phyloP scores from a whole-genome alignment of 2,888 invertebrate species.

The Cerceris ruficornis region DNA sequence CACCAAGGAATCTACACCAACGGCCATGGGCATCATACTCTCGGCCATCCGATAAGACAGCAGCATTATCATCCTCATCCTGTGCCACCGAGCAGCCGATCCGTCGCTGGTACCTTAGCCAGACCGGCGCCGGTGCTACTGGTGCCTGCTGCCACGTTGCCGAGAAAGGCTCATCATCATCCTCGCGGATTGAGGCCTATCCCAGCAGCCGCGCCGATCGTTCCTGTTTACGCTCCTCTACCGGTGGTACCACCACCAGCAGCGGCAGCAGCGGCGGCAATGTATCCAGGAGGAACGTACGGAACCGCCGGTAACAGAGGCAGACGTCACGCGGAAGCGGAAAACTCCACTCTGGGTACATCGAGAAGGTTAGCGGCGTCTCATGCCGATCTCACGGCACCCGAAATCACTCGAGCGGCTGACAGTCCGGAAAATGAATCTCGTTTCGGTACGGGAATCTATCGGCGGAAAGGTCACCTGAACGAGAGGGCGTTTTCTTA shows the following conservation, averaged over 20 bases:
- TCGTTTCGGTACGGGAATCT: conserved; percentile 91
- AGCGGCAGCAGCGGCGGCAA: conserved; percentile 83
- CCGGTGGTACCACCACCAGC: conserved; percentile 85
- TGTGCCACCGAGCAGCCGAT: conserved; percentile 75
- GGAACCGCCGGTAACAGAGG: conserved; percentile 83
- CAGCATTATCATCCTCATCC: conserved; percentile 75
- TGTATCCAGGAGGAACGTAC: conserved; percentile 83
- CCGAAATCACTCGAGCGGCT: conserved; percentile 55
- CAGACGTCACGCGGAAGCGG: conserved; percentile 70
- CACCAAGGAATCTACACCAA: conserved; percentile 79
- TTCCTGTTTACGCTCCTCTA: conserved; percentile 81
- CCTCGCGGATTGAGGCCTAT: conserved; percentile 79
- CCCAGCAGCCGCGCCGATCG: conserved; percentile 82
- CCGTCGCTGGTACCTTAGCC: conserved; percentile 77
- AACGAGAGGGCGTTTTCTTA: conserved; percentile 97
- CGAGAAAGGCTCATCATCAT: conserved; percentile 79
- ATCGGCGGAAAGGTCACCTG: conserved; percentile 94
- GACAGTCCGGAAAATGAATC: conserved; percentile 82
- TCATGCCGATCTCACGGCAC: conserved; percentile 76
- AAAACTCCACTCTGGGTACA: conserved; percentile 69
- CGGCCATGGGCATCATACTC: conserved; percentile 78
- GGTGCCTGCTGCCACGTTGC: conserved; percentile 84
- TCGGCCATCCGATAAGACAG: conserved; percentile 78
- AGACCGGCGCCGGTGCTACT: conserved; percentile 81
- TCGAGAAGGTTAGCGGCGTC: conserved; percentile 77